Base-by-base conservation (phyloP, 2,888 invertebrate species). In the Charanyca ferruginea region DNA sequence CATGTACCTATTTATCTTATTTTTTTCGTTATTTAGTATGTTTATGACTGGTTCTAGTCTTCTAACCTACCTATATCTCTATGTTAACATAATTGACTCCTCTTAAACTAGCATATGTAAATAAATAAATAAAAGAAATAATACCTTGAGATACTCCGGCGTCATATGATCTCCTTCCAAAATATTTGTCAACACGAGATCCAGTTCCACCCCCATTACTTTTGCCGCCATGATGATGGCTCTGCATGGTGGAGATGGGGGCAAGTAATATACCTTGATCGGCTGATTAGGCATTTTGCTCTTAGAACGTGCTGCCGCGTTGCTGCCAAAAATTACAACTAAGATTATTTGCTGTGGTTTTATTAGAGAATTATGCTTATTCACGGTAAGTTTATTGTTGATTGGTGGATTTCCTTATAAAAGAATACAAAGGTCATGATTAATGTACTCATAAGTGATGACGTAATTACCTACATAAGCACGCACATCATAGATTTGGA, bases 61-160 rank as follows among this genome's bases (percentile, higher is more conserved):
- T n/a, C n/a, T n/a, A n/a, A n/a, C n/a, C n/a, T n/a, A n/a, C n/a
- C n/a, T n/a, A n/a, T n/a, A n/a, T n/a, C n/a, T n/a, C n/a, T n/a
- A n/a, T n/a, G n/a, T n/a, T n/a, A n/a, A n/a, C n/a, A n/a, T n/a
- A n/a, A n/a, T n/a, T n/a, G n/a, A n/a, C n/a, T n/a, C n/a, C n/a
- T n/a, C n/a, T n/a, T n/a, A n/a, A n/a, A n/a, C n/a, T n/a, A n/a
- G n/a, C n/a, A n/a, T n/a, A n/a, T n/a, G n/a, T n/a, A n/a, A n/a
- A n/a, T n/a, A n/a, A n/a, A n/a, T n/a, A n/a, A n/a, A n/a, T n/a
- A n/a, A n/a, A n/a, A n/a, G n/a, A n/a, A n/a, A n/a, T n/a, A n/a
- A n/a, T 79, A 97, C 97, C 96, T 97, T 96, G 1, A 96, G 66
- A 87, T 92, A 98, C 73, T 97, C 97, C 0, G 97, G 96, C 2